A percentile compares a stretch with the other conserved stretches of the same genome.
Conservation (phyloP, 2,113 vertebrate genomes). For the Hepsetus odoe region DNA sequence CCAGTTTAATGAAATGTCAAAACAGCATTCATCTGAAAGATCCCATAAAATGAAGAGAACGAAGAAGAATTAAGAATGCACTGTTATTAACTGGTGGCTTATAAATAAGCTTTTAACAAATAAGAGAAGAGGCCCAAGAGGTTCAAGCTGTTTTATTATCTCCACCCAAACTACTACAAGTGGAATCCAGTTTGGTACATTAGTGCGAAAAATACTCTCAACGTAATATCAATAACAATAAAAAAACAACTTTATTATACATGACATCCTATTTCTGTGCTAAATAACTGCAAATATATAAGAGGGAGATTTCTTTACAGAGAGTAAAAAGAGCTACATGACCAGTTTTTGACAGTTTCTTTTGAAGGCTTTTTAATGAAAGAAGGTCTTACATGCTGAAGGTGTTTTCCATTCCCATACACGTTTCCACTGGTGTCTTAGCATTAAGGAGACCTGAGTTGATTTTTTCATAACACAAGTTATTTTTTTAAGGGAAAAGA, state of each 20-base stretch:
- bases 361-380: conserved; percentile 41
- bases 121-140: conserved; percentile 4
- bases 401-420: conserved; percentile 17
- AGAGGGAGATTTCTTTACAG: conserved; percentile 47
- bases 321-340: conserved; percentile 60
- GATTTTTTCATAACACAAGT: conserved; percentile 41
- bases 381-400: conserved; percentile 48
- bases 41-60: background rate
- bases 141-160: conserved; percentile 58
- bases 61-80: background rate
- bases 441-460: conserved; percentile 62
- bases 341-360: conserved; percentile 44
- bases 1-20: background rate
- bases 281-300: conserved; percentile 57
- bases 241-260: conserved; percentile 54
- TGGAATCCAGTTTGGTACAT: conserved; percentile 44
- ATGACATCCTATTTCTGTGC: conserved; percentile 58
- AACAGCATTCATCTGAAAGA: too few species aligned
- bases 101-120: background rate
- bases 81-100: background rate
- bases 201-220: conserved; percentile 45
- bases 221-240: conserved; percentile 49
- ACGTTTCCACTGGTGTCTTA: conserved; percentile 39
- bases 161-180: conserved; percentile 46
- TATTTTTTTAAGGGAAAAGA: conserved; percentile 45